Evolutionary conservation across 2,797 vertebrate genomes (phyloP), one percentile per base, ranked within the genome.

Genomic region (Trichosurus vulpecula): DNA sequence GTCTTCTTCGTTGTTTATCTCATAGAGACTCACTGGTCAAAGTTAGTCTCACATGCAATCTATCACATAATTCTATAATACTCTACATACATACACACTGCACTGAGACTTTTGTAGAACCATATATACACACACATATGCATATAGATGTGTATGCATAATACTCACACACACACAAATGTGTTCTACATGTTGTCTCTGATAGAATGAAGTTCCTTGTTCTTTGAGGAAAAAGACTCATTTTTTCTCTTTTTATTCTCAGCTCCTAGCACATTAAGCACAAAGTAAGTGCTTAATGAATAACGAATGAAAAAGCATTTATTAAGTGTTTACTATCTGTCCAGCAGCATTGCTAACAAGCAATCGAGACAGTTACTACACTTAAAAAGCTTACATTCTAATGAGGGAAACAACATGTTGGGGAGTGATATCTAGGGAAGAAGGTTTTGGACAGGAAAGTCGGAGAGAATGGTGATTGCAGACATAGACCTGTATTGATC

Each of bases 81-180:
- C 57, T 58, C 61, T 27, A 16, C 5, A 27, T 6, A 27, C 55
- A 56, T 54, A 14, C 53, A 66, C 30, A n/a, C 66, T n/a, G 14
- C 1, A 6, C 14, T 19, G n/a, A 66, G 35, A 66, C 13, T 6
- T 25, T 3, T 3, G 52, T 11, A 29, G 93, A 92, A 55, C 22
- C 35, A 1, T 6, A 57, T 57, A 12, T 11, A 12, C 0, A 0
- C 0, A 41, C 52, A 54, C 47, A 22, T 1, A 41, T 1, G 74
- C 5, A 51, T 13, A 53, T 56, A 16, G 3, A 11, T 5, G 0
- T 0, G 31, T 47, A 51, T 53, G 11, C 2, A 52, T 4, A 8
- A 30, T 16, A 47, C 0, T n/a, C n/a, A 61, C 4, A 3, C 6
- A 41, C 35, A 52, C 16, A 52, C 12, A 47, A 3, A 30, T 35